phyloP scores from a whole-genome alignment of 2,888 invertebrate species.

The Digitonthophagus gazella region DNA sequence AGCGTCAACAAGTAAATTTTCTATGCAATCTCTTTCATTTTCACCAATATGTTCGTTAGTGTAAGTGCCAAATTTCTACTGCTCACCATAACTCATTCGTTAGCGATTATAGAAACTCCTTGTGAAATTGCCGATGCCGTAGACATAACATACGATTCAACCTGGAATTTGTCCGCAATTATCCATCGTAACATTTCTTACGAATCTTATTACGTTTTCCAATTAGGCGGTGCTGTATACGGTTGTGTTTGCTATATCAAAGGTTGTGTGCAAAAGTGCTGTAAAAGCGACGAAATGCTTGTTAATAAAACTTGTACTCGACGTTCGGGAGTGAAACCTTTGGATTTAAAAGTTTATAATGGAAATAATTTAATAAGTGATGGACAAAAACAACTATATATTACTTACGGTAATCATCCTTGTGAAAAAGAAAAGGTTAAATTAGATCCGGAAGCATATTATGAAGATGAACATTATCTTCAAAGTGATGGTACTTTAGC shows the following conservation, averaged over 20 bases:
- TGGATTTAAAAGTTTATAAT: slow-evolving; percentile 3
- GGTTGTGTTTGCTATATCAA: slow-evolving; percentile 34
- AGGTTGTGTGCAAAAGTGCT: slow-evolving; percentile 31
- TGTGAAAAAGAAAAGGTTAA: background rate
- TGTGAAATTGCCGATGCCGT: background rate
- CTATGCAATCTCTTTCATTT: no score
- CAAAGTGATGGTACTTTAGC: slow-evolving; percentile 19
- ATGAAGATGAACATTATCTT: slow-evolving; percentile 11
- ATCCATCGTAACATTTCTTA: no score
- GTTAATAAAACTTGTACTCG: slow-evolving; percentile 15
- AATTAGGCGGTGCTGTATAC: slow-evolving; percentile 16
- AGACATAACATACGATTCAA: background rate
- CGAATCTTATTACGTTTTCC: slow-evolving; percentile 30
- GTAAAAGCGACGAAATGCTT: slow-evolving; percentile 21
- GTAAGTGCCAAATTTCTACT: background rate
- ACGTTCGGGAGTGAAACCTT: background rate
- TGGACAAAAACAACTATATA: slow-evolving; percentile 1
- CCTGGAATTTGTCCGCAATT: background rate
- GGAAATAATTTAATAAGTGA: background rate
- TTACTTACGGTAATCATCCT: background rate
- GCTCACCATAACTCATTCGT: background rate
- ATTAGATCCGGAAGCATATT: background rate
- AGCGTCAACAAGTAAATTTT: no score
- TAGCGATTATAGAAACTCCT: background rate
- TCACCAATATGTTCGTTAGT: no score